Conservation (phyloP, 1,140 invertebrate genomes). For the Meloidogyne exigua region DNA sequence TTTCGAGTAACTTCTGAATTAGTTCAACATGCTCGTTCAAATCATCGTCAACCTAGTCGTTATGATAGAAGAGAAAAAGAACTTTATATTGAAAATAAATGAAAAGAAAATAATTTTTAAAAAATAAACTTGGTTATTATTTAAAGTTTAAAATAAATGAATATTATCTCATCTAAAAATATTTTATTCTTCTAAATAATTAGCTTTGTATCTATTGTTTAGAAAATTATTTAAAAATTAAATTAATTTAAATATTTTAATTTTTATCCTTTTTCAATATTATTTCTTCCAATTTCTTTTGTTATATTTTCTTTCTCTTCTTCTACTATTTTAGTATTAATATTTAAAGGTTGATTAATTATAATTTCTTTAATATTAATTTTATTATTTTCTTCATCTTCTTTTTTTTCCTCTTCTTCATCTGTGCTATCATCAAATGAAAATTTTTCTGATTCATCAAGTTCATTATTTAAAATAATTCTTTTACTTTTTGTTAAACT, state of each 20-base stretch:
- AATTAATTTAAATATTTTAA: not conserved
- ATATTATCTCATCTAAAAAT: too few species aligned
- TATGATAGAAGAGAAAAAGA: not conserved
- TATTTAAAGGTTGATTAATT: not conserved
- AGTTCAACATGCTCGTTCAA: constrained; percentile 31
- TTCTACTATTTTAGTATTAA: not conserved
- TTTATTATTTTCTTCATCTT: not conserved
- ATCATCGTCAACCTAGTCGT: constrained; percentile 31
- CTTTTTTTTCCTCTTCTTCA: not conserved
- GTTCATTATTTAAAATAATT: not conserved
- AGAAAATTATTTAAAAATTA: not conserved
- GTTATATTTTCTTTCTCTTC: not conserved
- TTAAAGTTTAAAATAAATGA: too few species aligned
- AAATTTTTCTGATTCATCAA: not conserved
- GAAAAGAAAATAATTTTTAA: not conserved
- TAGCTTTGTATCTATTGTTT: too few species aligned
- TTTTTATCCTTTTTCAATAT: not conserved
- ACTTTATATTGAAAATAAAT: constrained; percentile 6
- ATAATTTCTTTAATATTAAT: not conserved
- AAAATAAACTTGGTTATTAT: not conserved
- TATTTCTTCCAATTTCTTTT: constrained; percentile 1
- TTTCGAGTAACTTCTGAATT: constrained; percentile 35
- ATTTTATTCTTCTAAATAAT: too few species aligned
- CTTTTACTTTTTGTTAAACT: not conserved
- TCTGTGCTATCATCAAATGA: not conserved